These are phyloP conservation scores for Myiozetetes cayanensis DNA, from an alignment of 2,113 vertebrate species.

Conservation along the genomic window DNA sequence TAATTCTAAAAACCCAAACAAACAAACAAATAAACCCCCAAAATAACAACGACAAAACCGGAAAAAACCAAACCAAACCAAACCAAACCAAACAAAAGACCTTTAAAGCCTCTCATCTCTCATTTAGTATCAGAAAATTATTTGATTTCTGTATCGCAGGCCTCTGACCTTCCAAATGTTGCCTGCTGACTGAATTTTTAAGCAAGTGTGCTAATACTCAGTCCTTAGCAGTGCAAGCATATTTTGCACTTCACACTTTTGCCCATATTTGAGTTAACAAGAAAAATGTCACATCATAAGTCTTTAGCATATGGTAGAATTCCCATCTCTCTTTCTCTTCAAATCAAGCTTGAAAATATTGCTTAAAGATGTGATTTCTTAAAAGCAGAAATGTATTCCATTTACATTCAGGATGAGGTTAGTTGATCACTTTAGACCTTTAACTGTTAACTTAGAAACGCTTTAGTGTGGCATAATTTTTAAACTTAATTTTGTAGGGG, in stretches of 20 bases:
- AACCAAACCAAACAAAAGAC: background rate
- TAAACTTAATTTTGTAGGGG: background rate
- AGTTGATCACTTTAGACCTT: background rate
- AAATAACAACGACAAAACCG: background rate
- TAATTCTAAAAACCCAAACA: background rate
- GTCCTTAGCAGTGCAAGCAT: background rate
- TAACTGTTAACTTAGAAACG: background rate
- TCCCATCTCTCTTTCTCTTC: background rate
- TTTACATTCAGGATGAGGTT: background rate
- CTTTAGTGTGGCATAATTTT: background rate
- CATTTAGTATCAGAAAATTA: background rate
- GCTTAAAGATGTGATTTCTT: background rate
- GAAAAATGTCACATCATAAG: background rate
- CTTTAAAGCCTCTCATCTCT: background rate
- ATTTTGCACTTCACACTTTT: slow-evolving; percentile 11
- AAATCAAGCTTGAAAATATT: background rate
- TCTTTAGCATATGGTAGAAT: background rate
- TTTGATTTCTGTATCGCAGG: background rate
- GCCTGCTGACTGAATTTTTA: background rate
- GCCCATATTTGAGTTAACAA: background rate
- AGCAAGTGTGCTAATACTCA: background rate
- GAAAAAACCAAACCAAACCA: background rate
- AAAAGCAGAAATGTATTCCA: background rate
- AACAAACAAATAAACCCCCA: background rate
- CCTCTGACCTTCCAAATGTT: background rate